Evolutionary conservation across 2,113 vertebrate species (phyloP), one percentile per base, ranked within the genome.

Genomic region (Mastomys coucha): DNA sequence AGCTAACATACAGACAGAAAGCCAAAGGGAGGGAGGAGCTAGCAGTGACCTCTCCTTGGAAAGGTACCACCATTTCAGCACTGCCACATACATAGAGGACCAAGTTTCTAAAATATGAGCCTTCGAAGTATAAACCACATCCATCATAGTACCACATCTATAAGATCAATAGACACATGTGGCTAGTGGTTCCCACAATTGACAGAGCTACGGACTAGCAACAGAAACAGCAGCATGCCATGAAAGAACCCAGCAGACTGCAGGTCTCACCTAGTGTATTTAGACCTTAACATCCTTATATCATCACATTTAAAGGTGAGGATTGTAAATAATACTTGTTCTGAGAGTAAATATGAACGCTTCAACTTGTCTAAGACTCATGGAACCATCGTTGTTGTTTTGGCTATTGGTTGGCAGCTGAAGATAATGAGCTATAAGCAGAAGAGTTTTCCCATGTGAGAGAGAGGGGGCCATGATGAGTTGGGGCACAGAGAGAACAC

Each of bases 181-280:
- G 5, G 13, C 45, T 24, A 42, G 42, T 5, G 42, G 28, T 14
- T 67, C 10, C 85, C 13, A 20, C 24, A 82, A 9, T 6, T 1
- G 13, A 60, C 58, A 81, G 31, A 24, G 73, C 89, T 88, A 1
- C 0, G 19, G 3, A 16, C 24, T 2, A 88, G 80, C 42, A 67
- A 77, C 16, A n/a, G 67, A 91, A 80, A 36, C 51, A 45, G 33
- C 12, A 65, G 14, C 5, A 51, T 24, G 0, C 5, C 82, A 91
- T 24, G 13, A n/a, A 5, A 0, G 16, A n/a, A 3, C 1, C 45
- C 56, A 10, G 33, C 12, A 53, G 42, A 73, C 5, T n/a, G 6
- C 1, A 53, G 10, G 26, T 58, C 70, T 73, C 70, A 3, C 36
- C 42, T 28, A 0, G n/a, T 16, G 24, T 28, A n/a, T 28, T 36